Percentiles rank a stretch among this genome's conserved stretches.
These are phyloP conservation scores for Setophaga coronata DNA, from an alignment of 2,113 vertebrate genomes.

Conservation along the genomic window DNA sequence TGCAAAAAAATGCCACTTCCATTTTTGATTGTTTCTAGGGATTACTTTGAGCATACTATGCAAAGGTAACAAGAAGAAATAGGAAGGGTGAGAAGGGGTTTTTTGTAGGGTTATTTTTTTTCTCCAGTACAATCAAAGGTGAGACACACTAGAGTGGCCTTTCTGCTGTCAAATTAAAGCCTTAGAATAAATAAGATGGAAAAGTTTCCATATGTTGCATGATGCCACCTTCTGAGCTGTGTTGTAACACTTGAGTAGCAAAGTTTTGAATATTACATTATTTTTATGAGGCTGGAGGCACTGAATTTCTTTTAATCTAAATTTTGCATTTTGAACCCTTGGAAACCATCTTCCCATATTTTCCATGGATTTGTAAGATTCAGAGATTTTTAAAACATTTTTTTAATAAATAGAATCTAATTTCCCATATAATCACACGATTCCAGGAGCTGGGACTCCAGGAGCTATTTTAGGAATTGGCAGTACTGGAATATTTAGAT, in stretches of 20 bases:
- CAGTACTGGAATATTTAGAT: slow-evolving; percentile 16
- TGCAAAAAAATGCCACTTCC: not conserved
- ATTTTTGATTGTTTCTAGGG: slow-evolving; percentile 23
- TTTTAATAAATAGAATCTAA: not conserved
- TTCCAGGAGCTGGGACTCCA: not conserved
- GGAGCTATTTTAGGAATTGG: slow-evolving; percentile 4
- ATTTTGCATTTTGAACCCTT: not conserved
- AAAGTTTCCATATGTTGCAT: not conserved
- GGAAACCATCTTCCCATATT: not conserved
- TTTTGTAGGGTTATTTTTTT: not conserved
- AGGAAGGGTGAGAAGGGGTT: not conserved
- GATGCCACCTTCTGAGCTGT: not conserved
- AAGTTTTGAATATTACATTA: not conserved
- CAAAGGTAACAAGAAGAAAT: not conserved
- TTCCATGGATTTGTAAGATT: not conserved
- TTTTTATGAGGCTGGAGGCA: not conserved
- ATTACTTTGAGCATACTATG: not conserved
- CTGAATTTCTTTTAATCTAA: not conserved
- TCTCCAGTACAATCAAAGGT: not conserved
- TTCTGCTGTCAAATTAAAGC: not conserved
- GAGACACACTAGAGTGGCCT: not conserved
- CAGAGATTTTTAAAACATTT: not conserved
- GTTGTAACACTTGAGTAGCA: not conserved
- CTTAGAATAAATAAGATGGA: not conserved
- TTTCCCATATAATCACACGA: not conserved